Evolutionary conservation across 1,140 invertebrate species (phyloP), one percentile per base, ranked within the genome.

Genomic region (Drosophila ficusphila): DNA sequence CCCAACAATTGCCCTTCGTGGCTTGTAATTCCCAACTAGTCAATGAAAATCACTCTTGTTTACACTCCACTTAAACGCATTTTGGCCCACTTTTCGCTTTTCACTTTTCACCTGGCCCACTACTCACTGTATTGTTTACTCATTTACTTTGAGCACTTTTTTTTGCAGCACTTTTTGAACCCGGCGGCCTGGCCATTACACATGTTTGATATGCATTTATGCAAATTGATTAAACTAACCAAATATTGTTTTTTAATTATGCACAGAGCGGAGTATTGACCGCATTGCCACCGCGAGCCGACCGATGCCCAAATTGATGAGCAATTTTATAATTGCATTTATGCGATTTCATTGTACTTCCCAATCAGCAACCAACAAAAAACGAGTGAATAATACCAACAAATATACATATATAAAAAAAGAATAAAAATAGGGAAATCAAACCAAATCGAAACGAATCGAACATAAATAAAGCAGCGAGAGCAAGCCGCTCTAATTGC

Each of bases 211-310:
- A 72, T 69, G 53, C 73, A 69, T 73, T 73, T 79, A 81, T 86
- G 82, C 68, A 88, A 86, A 82, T 88, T 86, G 82, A 82, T 86
- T 86, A 88, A 86, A 82, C 78, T 86, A 88, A 86, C 77, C 82
- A 86, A 86, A 86, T 88, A 86, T 86, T 86, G 82, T 88, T 88
- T 86, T 86, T 86, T 88, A 86, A 88, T 86, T 86, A 88, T 88
- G 83, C 64, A 62, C 82, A 75, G 73, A 69, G 77, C 38, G 11
- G 47, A 44, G 72, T 51, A 56, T 76, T 69, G 77, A 88, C 82
- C 82, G 60, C 82, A 76, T 51, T 60, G 44, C 46, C 61, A 76
- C 72, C 81, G 65, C 76, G 56, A 44, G 51, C 51, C 33, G 53
- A 76, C 67, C 81, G 44, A 46, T 64, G 57, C 46, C 60, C 72